Conservation (phyloP, 2,797 vertebrate species). For the Hyperoplus immaculatus region DNA sequence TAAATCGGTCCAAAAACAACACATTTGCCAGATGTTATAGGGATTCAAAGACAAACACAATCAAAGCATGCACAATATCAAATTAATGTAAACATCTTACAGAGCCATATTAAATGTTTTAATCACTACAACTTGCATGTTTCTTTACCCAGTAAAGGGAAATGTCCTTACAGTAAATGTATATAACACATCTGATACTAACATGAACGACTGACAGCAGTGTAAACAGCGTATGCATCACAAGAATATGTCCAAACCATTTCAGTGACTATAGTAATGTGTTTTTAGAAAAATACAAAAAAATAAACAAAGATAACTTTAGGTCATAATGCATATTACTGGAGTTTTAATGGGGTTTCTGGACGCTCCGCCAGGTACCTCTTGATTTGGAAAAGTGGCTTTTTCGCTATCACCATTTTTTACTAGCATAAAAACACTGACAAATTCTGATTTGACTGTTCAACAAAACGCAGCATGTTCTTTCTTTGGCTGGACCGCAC, state of each 20-base stretch:
- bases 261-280: neutral
- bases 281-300: neutral
- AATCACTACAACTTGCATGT: too few species aligned
- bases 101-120: neutral
- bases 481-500: neutral
- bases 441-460: neutral
- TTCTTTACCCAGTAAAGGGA: too few species aligned
- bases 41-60: neutral
- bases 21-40: neutral
- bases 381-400: neutral
- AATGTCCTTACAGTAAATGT: neutral
- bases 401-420: neutral
- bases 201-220: neutral
- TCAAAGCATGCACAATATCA: neutral
- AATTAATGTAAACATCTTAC: neutral
- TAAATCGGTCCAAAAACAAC: neutral
- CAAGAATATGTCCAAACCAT: neutral
- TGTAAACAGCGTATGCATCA: neutral
- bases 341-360: neutral
- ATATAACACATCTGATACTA: neutral
- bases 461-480: neutral
- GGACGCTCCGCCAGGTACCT: neutral
- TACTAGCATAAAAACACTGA: neutral
- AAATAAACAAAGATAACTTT: neutral
- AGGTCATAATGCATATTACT: neutral